A percentile compares a stretch with the other conserved stretches of the same genome.
phyloP scores from a whole-genome alignment of 2,797 vertebrate species.

The Argyrosomus regius region DNA sequence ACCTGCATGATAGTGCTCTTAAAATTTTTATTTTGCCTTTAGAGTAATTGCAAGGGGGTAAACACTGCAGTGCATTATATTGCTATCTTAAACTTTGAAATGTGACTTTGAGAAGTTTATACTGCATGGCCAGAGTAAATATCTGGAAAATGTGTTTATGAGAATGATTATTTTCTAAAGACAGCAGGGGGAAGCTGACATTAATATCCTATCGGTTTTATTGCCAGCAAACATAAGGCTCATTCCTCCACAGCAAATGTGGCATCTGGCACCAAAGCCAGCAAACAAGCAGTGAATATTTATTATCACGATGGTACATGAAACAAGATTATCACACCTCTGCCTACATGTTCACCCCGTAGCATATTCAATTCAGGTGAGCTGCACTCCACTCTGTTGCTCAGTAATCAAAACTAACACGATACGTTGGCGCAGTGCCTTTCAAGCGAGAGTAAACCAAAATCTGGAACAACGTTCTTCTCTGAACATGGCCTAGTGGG shows the following conservation, averaged over 20 bases:
- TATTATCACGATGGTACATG: conserved; percentile 35
- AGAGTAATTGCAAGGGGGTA: conserved; percentile 13
- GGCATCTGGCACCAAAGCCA: conserved; percentile 55
- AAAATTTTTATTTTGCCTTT: conserved; percentile 21
- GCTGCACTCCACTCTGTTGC: conserved; percentile 7
- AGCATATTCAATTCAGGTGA: conserved; percentile 37
- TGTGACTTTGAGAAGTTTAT: conserved; percentile 52
- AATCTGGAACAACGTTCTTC: conserved; percentile 46
- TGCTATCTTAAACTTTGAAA: conserved; percentile 47
- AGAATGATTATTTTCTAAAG: conserved; percentile 26
- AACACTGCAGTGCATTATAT: conserved; percentile 9
- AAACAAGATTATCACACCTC: conserved; percentile 50
- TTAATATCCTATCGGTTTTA: conserved; percentile 43
- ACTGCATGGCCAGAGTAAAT: conserved; percentile 26
- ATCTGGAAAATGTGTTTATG: conserved; percentile 20
- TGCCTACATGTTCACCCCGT: conserved; percentile 39
- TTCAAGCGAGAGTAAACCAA: conserved; percentile 17
- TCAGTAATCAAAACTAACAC: conserved; percentile 36
- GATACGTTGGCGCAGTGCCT: conserved; percentile 13
- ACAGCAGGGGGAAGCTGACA: conserved; percentile 27
- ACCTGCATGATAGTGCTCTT: conserved; percentile 27
- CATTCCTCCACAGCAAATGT: conserved; percentile 46
- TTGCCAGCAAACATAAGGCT: conserved; percentile 43
- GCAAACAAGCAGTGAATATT: conserved; percentile 29
- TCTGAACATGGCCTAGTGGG: conserved; percentile 12